Evolutionary conservation across 2,113 vertebrate genomes (phyloP).

Genomic region (mouse (Mus musculus)): DNA sequence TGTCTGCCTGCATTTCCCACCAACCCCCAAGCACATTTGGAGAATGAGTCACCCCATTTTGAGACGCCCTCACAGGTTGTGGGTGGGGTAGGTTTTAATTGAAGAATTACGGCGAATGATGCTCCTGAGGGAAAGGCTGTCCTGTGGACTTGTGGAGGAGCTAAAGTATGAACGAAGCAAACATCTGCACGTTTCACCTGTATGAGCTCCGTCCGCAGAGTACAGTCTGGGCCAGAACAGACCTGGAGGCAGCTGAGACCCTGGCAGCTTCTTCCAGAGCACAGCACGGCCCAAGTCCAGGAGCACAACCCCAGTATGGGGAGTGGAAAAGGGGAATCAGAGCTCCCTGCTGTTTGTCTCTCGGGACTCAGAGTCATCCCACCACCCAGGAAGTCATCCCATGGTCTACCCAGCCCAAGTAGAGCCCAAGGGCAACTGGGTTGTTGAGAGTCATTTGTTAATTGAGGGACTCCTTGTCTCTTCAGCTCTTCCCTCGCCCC

Average conservation of each 20-base stretch:
- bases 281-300: accelerated
- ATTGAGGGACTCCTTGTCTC: accelerated
- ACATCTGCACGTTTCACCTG: background rate
- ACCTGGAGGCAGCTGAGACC: background rate
- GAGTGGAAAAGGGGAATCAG: background rate
- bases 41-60: slow-evolving; percentile 20
- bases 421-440: background rate
- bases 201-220: background rate
- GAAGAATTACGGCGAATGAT: background rate
- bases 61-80: too few species aligned
- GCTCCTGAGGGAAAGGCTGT: background rate
- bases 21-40: background rate
- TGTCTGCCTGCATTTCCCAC: slow-evolving; percentile 13
- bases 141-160: background rate
- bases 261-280: background rate
- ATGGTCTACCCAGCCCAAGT: background rate
- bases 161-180: background rate
- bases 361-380: background rate
- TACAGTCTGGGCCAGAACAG: background rate
- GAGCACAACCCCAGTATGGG: too few species aligned
- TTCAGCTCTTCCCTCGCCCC: too few species aligned
- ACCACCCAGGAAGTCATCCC: accelerated
- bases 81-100: background rate
- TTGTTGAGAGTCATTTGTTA: background rate
- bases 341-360: too few species aligned